A percentile compares a stretch with the other conserved stretches of the same genome.
Conservation (phyloP, 2,797 vertebrate genomes). For the Mus minutoides region DNA sequence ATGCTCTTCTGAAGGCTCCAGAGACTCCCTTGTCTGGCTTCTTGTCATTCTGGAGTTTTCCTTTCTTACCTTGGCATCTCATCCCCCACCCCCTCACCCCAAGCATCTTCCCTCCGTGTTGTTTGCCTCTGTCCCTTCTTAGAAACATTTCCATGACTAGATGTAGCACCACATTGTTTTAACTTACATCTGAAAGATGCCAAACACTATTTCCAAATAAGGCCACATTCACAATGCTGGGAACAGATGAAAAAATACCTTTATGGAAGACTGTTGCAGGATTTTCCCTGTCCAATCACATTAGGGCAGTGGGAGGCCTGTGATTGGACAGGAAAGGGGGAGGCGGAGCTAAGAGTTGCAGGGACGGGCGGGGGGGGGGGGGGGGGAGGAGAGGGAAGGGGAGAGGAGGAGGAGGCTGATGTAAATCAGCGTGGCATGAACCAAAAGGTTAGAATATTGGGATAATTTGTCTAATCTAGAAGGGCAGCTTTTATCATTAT, state of each 20-base stretch:
- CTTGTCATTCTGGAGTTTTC: neutral
- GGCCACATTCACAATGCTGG: neutral
- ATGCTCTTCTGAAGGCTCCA: neutral
- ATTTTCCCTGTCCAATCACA: no score
- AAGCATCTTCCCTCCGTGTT: neutral
- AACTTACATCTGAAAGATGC: slow-evolving; percentile 1
- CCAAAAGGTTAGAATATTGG: no score
- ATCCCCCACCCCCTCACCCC: neutral
- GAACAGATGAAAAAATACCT: neutral
- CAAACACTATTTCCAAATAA: slow-evolving; percentile 46
- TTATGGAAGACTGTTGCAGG: neutral
- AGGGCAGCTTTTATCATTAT: no score
- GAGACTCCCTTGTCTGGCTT: neutral
- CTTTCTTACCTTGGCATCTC: neutral
- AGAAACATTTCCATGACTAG: neutral
- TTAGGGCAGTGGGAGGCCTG: no score
- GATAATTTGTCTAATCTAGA: no score
- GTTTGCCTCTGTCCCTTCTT: neutral
- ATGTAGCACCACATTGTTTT: neutral
- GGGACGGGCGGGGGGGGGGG: no score
- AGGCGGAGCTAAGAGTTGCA: no score
- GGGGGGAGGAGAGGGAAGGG: no score
- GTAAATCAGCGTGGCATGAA: no score
- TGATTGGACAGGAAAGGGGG: no score
- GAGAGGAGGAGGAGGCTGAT: no score